Conservation (phyloP, 2,888 invertebrate genomes). For the Platycnemis pennipes region DNA sequence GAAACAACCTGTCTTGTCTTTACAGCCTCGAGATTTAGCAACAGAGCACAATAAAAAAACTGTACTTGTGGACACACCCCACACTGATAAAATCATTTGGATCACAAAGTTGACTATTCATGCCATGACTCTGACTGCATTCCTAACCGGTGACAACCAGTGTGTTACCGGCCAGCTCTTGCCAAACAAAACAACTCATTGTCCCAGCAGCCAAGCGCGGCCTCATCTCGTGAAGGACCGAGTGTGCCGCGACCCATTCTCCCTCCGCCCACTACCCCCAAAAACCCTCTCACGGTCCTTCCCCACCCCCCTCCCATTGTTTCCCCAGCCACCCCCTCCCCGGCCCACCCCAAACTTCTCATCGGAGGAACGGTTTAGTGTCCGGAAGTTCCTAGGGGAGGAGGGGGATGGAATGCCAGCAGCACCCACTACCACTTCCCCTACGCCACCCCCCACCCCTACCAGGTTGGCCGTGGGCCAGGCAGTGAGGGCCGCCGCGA, state of each 20-base stretch:
- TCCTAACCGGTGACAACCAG: neutral
- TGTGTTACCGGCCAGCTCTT: neutral
- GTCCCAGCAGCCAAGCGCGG: neutral
- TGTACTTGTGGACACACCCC: neutral
- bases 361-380: conserved; percentile 33
- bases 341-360: conserved; percentile 62
- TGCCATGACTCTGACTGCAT: conserved; percentile 33
- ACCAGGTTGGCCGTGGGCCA: conserved; percentile 53
- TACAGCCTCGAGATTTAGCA: conserved; percentile 33
- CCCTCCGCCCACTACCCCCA: conserved; percentile 57
- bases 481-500: conserved; percentile 28
- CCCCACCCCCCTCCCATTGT: conserved; percentile 38
- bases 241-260: conserved; percentile 50
- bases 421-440: conserved; percentile 37
- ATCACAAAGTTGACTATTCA: neutral
- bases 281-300: conserved; percentile 55
- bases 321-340: conserved; percentile 47
- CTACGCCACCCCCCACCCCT: conserved; percentile 22
- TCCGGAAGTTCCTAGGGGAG: conserved; percentile 46
- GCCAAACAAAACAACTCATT: conserved; percentile 6
- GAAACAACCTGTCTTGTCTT: conserved; percentile 20
- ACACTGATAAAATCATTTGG: neutral
- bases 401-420: conserved; percentile 27
- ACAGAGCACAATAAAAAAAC: conserved; percentile 26
- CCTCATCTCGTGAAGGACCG: conserved; percentile 61